Evolutionary conservation across 2,113 vertebrate species (phyloP).

Genomic region (Plecturocebus donacophilus): DNA sequence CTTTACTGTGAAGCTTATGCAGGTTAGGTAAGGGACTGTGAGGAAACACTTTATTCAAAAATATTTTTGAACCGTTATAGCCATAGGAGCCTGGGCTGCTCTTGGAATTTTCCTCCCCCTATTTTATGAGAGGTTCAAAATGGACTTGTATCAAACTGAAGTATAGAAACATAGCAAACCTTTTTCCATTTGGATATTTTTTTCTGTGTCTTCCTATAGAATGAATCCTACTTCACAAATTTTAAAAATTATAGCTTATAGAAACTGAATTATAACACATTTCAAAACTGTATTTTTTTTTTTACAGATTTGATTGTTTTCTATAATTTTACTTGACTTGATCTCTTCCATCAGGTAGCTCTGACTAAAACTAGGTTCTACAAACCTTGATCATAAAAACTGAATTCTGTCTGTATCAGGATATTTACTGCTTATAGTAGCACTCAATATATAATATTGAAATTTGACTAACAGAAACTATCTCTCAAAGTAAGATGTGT

Average conservation of each 20-base stretch:
- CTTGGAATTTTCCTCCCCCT: background rate
- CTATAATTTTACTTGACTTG: background rate
- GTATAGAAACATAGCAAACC: background rate
- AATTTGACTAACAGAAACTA: slow-evolving; percentile 7
- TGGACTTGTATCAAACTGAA: background rate
- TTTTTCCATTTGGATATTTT: background rate
- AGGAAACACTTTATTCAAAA: background rate
- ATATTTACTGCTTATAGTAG: background rate
- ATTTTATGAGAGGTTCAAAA: background rate
- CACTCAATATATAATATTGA: background rate
- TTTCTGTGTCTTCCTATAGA: background rate
- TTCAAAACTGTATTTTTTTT: background rate
- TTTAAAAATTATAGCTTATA: background rate
- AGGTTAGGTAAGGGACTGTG: background rate
- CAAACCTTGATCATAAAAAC: background rate
- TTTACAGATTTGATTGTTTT: background rate
- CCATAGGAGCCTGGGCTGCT: background rate
- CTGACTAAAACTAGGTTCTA: slow-evolving; percentile 26
- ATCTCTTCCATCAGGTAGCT: background rate
- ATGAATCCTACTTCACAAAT: slow-evolving; percentile 1
- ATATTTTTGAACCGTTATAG: background rate
- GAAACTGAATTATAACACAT: background rate
- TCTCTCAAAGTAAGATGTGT: background rate
- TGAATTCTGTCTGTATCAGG: background rate
- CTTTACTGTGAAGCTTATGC: background rate